These are phyloP conservation scores for Otus scops DNA, from an alignment of 2,797 vertebrate genomes.

Conservation along the genomic window DNA sequence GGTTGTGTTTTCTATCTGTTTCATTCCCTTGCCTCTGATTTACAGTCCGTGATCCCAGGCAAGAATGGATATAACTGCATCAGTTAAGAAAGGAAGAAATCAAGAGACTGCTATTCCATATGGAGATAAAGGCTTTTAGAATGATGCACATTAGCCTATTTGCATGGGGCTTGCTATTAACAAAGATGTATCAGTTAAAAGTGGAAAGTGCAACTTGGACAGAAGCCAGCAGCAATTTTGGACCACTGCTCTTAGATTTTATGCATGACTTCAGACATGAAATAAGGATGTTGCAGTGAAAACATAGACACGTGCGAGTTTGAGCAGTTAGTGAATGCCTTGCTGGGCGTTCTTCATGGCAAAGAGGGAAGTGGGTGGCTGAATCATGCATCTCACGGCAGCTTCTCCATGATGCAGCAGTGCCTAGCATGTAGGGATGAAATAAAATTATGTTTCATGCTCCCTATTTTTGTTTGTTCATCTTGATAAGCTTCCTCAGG, in stretches of 20 bases:
- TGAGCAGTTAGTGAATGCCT: not conserved
- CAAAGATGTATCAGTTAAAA: not conserved
- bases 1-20: not conserved
- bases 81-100: not conserved
- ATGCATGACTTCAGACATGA: not conserved
- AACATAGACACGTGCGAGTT: not conserved
- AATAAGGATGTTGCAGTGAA: not conserved
- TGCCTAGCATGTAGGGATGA: not conserved
- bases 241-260: not conserved
- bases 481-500: not conserved
- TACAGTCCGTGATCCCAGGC: accelerated
- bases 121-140: not conserved
- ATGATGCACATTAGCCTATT: not conserved
- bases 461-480: not conserved
- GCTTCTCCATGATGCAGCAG: not conserved
- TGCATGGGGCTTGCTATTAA: not conserved
- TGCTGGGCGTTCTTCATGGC: not conserved
- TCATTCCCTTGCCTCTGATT: not conserved
- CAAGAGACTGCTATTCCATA: not conserved
- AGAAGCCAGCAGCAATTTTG: not conserved
- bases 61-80: not conserved
- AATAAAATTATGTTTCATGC: not conserved
- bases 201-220: not conserved
- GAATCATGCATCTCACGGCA: not conserved
- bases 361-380: not conserved